phyloP scores from a whole-genome alignment of 2,888 invertebrate genomes.

The Chirona hameri region DNA sequence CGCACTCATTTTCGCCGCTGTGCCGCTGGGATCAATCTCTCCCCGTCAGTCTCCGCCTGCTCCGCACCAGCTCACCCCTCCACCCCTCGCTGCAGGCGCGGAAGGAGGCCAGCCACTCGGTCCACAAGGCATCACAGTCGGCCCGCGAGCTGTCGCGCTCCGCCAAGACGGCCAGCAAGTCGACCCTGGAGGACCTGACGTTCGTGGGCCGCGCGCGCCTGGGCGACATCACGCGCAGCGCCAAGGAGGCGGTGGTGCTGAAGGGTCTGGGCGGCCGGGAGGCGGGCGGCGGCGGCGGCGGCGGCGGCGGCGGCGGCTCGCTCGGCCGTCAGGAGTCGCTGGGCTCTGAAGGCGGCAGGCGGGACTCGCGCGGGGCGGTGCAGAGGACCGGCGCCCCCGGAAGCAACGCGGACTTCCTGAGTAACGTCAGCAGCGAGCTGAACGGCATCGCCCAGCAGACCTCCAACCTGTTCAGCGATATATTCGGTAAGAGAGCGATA shows the following conservation, averaged over 20 bases:
- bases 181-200: constrained; percentile 80
- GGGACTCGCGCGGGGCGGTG: constrained; percentile 12
- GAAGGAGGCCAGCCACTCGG: constrained; percentile 72
- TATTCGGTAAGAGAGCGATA: constrained; percentile 65
- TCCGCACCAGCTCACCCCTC: not conserved
- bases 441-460: constrained; percentile 91
- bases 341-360: constrained; percentile 36
- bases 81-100: constrained; percentile 59
- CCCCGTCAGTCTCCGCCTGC: no score
- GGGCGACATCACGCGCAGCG: constrained; percentile 85
- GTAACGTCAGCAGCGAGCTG: constrained; percentile 85
- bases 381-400: not conserved
- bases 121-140: constrained; percentile 78
- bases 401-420: constrained; percentile 66
- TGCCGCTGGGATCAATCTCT: no score
- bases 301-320: constrained; percentile 28
- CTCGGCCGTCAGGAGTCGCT: constrained; percentile 35
- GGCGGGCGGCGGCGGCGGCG: constrained; percentile 11
- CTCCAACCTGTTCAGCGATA: constrained; percentile 87
- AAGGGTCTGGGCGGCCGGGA: constrained; percentile 56
- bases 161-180: constrained; percentile 69
- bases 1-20: no score
- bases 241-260: constrained; percentile 80
- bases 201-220: constrained; percentile 80
- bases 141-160: constrained; percentile 82